phyloP scores from a whole-genome alignment of 1,140 invertebrate species.

The Drosophila insularis region DNA sequence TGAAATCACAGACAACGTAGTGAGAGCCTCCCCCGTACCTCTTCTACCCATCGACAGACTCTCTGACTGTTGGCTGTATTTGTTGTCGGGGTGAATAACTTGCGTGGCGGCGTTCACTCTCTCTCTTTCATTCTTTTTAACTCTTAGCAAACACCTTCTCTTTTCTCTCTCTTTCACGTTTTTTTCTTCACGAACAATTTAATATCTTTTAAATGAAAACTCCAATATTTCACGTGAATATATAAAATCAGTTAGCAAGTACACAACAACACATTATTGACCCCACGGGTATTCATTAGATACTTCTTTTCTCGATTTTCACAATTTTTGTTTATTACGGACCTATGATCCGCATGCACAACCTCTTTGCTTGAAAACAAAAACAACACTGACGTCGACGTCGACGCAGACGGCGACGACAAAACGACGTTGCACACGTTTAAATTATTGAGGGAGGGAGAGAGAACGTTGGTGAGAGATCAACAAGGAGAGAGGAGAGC shows the following conservation, averaged over 20 bases:
- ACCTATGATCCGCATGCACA: background rate
- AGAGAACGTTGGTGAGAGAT: slow-evolving; percentile 6
- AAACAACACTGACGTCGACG: slow-evolving; percentile 35
- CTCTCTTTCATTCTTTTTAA: slow-evolving; percentile 52
- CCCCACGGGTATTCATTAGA: background rate
- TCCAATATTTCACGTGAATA: slow-evolving; percentile 38
- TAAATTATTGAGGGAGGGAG: background rate
- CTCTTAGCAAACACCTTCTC: slow-evolving; percentile 37
- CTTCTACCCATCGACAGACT: slow-evolving; percentile 1
- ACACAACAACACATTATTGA: background rate
- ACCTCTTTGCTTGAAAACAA: slow-evolving; percentile 34
- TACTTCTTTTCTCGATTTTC: background rate
- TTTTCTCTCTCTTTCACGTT: slow-evolving; percentile 42
- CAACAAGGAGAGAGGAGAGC: slow-evolving; percentile 8
- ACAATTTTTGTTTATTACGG: slow-evolving; percentile 12
- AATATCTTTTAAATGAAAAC: slow-evolving; percentile 69
- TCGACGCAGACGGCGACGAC: slow-evolving; percentile 31
- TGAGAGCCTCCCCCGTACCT: slow-evolving; percentile 58
- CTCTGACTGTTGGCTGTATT: slow-evolving; percentile 38
- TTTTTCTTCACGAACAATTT: slow-evolving; percentile 64
- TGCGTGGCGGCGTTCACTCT: slow-evolving; percentile 69
- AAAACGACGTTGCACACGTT: slow-evolving; percentile 12
- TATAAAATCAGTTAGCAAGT: slow-evolving; percentile 29
- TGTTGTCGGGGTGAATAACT: slow-evolving; percentile 79
- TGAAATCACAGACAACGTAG: slow-evolving; percentile 63